phyloP scores from a whole-genome alignment of 2,113 vertebrate species.

The Misgurnus mizolepis region DNA sequence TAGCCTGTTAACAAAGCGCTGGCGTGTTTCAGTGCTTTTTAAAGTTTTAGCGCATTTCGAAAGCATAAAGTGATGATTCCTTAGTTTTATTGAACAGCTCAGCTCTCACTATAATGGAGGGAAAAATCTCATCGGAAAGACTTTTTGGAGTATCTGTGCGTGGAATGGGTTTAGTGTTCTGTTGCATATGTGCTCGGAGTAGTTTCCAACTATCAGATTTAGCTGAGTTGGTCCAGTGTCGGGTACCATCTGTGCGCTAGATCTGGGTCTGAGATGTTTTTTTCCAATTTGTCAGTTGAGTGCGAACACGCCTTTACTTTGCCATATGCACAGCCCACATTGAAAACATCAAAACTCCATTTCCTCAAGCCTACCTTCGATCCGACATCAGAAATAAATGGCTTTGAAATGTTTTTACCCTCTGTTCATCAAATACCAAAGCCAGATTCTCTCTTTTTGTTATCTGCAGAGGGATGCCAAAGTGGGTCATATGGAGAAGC shows the following conservation, averaged over 20 bases:
- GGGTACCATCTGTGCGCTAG: slow-evolving; percentile 66
- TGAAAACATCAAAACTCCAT: slow-evolving; percentile 10
- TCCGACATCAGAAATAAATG: slow-evolving; percentile 40
- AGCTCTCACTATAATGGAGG: slow-evolving; percentile 11
- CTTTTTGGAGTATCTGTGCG: background rate
- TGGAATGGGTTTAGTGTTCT: background rate
- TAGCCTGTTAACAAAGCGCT: background rate
- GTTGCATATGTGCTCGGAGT: slow-evolving; percentile 26
- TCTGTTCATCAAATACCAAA: slow-evolving; percentile 45
- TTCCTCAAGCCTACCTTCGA: slow-evolving; percentile 40
- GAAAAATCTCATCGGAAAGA: background rate
- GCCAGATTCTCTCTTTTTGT: slow-evolving; percentile 65
- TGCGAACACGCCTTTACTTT: slow-evolving; percentile 47
- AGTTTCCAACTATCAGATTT: slow-evolving; percentile 50
- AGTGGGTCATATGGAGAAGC: slow-evolving; percentile 71
- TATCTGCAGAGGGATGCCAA: slow-evolving; percentile 62
- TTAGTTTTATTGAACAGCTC: slow-evolving; percentile 21
- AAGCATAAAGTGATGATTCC: slow-evolving; percentile 34
- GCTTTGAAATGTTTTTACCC: slow-evolving; percentile 50
- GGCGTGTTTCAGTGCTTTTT: background rate
- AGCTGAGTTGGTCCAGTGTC: slow-evolving; percentile 60
- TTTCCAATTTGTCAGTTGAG: slow-evolving; percentile 40
- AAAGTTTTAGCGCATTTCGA: slow-evolving; percentile 1
- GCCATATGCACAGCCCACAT: slow-evolving; percentile 44
- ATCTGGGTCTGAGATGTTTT: slow-evolving; percentile 39